A percentile compares a stretch with the other conserved stretches of the same genome.
Evolutionary conservation across 2,797 vertebrate genomes (phyloP).

Genomic region (Liparis tanakae): DNA sequence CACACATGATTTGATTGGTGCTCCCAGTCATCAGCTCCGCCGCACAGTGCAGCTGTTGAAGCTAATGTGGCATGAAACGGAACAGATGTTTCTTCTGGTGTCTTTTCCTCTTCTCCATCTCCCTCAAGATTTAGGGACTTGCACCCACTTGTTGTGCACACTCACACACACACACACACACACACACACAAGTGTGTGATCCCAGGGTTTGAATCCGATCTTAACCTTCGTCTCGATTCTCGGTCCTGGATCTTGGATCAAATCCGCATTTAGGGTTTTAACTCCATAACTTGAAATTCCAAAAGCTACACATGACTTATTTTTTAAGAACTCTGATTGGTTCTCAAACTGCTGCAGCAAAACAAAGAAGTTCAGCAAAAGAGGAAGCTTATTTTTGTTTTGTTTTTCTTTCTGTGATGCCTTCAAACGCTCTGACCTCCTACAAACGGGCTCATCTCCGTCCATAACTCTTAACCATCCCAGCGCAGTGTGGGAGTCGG

Average conservation of each 20-base stretch:
- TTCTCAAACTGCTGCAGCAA: not conserved
- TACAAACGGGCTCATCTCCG: too few relatives aligned
- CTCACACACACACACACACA: not conserved
- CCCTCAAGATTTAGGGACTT: constrained; percentile 38
- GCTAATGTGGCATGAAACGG: constrained; percentile 76
- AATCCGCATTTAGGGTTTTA: not conserved
- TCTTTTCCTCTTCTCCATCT: constrained; percentile 48
- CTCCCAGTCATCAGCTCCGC: constrained; percentile 74
- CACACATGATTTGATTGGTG: constrained; percentile 74
- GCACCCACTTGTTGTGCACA: constrained; percentile 44
- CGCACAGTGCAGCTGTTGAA: constrained; percentile 68
- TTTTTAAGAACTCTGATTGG: not conserved
- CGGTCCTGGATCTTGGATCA: not conserved
- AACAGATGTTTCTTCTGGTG: constrained; percentile 80
- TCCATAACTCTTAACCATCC: too few relatives aligned
- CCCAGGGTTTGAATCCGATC: not conserved
- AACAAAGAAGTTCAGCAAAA: not conserved
- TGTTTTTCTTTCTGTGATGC: too few relatives aligned
- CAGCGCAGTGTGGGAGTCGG: too few relatives aligned
- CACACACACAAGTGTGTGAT: not conserved
- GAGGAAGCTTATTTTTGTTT: not conserved
- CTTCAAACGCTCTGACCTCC: too few relatives aligned
- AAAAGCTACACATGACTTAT: not conserved
- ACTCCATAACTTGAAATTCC: too few relatives aligned
- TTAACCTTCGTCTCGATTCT: not conserved